phyloP scores from a whole-genome alignment of 2,888 invertebrate species.

The Theretra japonica region DNA sequence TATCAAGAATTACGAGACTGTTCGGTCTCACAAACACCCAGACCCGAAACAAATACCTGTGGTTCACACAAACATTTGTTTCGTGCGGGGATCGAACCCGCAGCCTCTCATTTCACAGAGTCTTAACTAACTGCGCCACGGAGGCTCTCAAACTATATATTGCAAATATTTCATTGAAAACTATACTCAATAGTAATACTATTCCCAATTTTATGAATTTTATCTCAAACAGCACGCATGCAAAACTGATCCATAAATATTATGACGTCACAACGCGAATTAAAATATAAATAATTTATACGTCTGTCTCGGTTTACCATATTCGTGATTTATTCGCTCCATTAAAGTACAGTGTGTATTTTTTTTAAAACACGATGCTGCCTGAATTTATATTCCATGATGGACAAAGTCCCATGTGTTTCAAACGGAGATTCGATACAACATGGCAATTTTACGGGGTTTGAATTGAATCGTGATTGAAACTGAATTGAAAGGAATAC shows the following conservation, averaged over 20 bases:
- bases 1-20: too few relatives aligned
- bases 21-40: too few relatives aligned
- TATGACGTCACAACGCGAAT: not conserved
- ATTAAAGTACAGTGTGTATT: not conserved
- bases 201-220: not conserved
- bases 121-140: too few relatives aligned
- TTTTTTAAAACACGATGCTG: not conserved
- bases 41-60: too few relatives aligned
- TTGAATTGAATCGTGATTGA: too few relatives aligned
- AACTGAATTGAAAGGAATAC: too few relatives aligned
- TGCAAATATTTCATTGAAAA: not conserved
- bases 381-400: not conserved
- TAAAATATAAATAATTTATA: slow-evolving; percentile 19
- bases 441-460: too few relatives aligned
- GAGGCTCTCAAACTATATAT: too few relatives aligned
- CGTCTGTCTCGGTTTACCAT: slow-evolving; percentile 3
- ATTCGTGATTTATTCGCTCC: slow-evolving; percentile 3
- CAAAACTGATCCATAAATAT: slow-evolving; percentile 7
- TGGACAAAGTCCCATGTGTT: not conserved
- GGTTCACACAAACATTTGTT: too few relatives aligned
- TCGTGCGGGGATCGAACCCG: too few relatives aligned
- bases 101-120: too few relatives aligned
- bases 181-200: not conserved
- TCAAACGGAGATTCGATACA: not conserved
- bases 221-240: not conserved